phyloP scores from a whole-genome alignment of 2,113 vertebrate species.

The Cygnus buccinator region DNA sequence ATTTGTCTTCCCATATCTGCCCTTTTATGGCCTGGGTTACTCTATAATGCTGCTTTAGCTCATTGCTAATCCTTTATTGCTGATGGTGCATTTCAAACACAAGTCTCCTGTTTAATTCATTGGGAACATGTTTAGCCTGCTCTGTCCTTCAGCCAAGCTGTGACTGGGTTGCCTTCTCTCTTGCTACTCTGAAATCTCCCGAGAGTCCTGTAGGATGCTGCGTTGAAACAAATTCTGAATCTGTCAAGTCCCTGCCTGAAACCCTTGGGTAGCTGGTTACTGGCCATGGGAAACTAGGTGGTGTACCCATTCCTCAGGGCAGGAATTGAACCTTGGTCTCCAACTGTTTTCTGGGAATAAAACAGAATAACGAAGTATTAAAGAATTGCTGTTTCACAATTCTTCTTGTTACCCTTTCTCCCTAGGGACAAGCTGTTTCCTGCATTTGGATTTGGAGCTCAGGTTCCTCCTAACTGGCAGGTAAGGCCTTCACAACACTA shows the following conservation, averaged over 20 bases:
- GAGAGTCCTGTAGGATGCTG: background rate
- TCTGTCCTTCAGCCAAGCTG: background rate
- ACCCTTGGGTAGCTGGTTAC: background rate
- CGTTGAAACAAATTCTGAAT: background rate
- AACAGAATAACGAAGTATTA: background rate
- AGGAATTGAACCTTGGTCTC: background rate
- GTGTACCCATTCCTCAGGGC: background rate
- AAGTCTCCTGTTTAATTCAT: background rate
- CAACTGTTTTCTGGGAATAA: background rate
- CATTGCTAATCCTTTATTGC: background rate
- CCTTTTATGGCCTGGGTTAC: background rate
- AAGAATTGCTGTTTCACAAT: background rate
- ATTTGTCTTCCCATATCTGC: background rate
- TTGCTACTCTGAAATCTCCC: background rate
- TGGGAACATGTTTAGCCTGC: background rate
- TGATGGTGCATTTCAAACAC: background rate
- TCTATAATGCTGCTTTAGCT: background rate
- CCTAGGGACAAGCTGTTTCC: slow-evolving; percentile 92
- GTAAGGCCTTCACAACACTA: slow-evolving; percentile 52
- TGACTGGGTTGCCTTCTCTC: background rate
- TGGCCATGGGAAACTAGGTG: background rate
- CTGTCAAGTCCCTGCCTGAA: background rate
- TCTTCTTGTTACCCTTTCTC: background rate
- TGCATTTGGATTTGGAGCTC: slow-evolving; percentile 93
- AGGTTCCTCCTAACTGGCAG: slow-evolving; percentile 90